phyloP scores from a whole-genome alignment of 2,113 vertebrate species.

The Ceratotherium simum region DNA sequence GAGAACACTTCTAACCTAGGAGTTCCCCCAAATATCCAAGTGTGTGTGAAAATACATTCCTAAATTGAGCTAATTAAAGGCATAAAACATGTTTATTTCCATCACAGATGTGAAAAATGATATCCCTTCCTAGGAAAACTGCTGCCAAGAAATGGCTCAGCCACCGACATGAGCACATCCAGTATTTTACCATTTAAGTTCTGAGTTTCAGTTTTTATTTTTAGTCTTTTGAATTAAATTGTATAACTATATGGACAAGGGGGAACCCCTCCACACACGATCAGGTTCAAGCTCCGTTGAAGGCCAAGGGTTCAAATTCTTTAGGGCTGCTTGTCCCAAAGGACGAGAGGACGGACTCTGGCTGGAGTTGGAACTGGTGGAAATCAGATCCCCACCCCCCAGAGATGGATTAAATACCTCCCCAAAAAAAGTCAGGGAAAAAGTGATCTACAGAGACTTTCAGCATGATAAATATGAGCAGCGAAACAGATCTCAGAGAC shows the following conservation, averaged over 20 bases:
- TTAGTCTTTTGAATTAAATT: neutral
- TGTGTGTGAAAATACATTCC: neutral
- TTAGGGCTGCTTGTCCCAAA: neutral
- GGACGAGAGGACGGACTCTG: neutral
- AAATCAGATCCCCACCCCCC: neutral
- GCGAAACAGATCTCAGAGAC: neutral
- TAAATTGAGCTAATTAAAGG: neutral
- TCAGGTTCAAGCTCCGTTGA: neutral
- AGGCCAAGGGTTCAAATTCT: neutral
- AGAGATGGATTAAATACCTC: neutral
- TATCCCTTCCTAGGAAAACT: neutral
- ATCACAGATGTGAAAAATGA: neutral
- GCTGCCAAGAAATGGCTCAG: neutral
- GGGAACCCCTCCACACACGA: neutral
- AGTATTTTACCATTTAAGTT: neutral
- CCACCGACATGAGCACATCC: neutral
- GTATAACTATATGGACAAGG: neutral
- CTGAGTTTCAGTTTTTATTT: conserved; percentile 10
- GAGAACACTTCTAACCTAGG: neutral
- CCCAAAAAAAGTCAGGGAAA: neutral
- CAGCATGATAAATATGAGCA: neutral
- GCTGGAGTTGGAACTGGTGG: neutral
- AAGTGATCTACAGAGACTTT: neutral
- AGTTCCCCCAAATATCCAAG: neutral
- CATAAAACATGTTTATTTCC: conserved; percentile 8